A percentile compares a stretch with the other conserved stretches of the same genome.
These are phyloP conservation scores for Porites cylindrica DNA, from an alignment of 92 coral and sea anemone species.

Conservation along the genomic window DNA sequence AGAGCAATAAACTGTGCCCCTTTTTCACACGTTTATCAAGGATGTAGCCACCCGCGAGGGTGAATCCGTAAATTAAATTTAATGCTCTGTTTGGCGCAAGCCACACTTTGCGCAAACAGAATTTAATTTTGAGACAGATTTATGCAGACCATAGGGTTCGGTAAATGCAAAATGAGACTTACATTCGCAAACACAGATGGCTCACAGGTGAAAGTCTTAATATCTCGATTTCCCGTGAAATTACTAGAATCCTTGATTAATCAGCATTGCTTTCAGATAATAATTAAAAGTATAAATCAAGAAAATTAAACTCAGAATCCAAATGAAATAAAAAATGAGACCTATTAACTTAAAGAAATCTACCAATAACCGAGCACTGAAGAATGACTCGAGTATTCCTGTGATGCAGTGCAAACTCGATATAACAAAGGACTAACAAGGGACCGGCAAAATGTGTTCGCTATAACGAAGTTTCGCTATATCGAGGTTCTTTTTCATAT, in stretches of 20 bases:
- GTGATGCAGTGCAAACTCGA: no score
- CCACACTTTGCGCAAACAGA: not conserved
- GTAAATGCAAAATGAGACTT: not conserved
- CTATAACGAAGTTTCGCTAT: no score
- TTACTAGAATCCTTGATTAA: not conserved
- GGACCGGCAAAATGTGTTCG: no score
- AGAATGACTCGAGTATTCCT: no score
- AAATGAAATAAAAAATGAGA: no score
- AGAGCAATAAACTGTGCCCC: not conserved
- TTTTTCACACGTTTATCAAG: not conserved
- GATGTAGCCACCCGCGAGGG: not conserved
- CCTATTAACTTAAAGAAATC: no score
- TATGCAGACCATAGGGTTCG: not conserved
- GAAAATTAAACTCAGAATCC: no score
- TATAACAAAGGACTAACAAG: no score
- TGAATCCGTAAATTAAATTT: not conserved
- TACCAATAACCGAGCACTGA: no score
- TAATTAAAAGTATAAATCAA: no score
- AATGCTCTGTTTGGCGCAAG: not conserved
- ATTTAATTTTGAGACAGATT: not conserved
- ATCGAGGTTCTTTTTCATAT: no score
- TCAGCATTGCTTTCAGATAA: not conserved
- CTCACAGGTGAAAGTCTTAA: slow-evolving; percentile 3
- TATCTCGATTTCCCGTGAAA: not conserved
- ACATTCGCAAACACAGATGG: not conserved